These are phyloP conservation scores for Tor tambroides DNA, from an alignment of 2,113 vertebrate species.

Conservation along the genomic window DNA sequence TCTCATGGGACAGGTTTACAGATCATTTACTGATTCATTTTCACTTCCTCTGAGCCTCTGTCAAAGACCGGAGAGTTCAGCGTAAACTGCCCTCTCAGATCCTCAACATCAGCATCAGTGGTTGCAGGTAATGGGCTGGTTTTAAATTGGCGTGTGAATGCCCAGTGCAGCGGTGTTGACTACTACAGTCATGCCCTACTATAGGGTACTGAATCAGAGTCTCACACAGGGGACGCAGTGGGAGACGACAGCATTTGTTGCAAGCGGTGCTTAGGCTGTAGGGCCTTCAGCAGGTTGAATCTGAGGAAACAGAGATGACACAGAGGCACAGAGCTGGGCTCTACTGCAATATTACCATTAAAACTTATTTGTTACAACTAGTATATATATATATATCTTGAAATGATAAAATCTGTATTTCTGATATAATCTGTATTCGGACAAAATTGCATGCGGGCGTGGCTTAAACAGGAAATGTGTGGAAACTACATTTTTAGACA, in stretches of 20 bases:
- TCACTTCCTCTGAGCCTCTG: not conserved
- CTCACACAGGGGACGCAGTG: constrained; percentile 73
- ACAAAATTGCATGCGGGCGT: not conserved
- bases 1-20: constrained; percentile 22
- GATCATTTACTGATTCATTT: not conserved
- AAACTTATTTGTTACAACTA: not conserved
- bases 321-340: constrained; percentile 54
- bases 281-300: constrained; percentile 81
- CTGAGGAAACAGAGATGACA: constrained; percentile 69
- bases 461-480: not conserved
- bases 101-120: not conserved
- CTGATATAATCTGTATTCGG: too few relatives aligned
- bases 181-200: constrained; percentile 61
- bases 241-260: constrained; percentile 75
- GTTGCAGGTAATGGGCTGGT: constrained; percentile 32
- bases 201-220: constrained; percentile 63
- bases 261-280: constrained; percentile 80
- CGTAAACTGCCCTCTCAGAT: not conserved
- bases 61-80: constrained; percentile 1
- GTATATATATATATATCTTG: not conserved
- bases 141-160: constrained; percentile 31
- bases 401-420: too few relatives aligned
- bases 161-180: constrained; percentile 2
- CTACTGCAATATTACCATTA: constrained; percentile 24
- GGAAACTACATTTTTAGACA: not conserved